These are phyloP conservation scores for Eulemur mongoz DNA, from an alignment of 2,797 vertebrate species.

Conservation along the genomic window DNA sequence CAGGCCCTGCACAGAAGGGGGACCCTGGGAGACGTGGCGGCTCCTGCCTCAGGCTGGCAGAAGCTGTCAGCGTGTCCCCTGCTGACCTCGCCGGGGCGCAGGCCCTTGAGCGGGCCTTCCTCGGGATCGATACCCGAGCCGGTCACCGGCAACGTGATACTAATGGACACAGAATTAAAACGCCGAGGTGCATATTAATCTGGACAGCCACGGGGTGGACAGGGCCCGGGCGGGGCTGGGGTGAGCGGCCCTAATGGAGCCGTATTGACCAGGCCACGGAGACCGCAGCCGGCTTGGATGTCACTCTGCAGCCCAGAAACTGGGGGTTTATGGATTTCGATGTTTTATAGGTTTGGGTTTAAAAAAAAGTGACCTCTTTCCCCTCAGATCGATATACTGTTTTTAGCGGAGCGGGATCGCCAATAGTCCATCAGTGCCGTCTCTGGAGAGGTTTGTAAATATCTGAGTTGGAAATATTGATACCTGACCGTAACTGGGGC, in stretches of 20 bases:
- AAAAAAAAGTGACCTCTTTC: constrained; percentile 79
- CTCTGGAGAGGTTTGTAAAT: constrained; percentile 55
- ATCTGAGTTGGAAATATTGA: constrained; percentile 18
- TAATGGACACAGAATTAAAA: constrained; percentile 92
- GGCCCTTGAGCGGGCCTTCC: constrained; percentile 83
- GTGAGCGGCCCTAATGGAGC: constrained; percentile 92
- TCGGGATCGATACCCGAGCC: constrained; percentile 90
- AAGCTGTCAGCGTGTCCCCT: constrained; percentile 78
- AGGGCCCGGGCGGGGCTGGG: constrained; percentile 84
- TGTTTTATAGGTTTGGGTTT: constrained; percentile 84
- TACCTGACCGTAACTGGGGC: neutral
- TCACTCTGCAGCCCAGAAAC: constrained; percentile 88
- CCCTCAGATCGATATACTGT: constrained; percentile 88
- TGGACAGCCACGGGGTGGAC: constrained; percentile 82
- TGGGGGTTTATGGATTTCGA: constrained; percentile 83
- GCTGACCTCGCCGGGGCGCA: constrained; percentile 85
- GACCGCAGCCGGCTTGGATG: constrained; percentile 90
- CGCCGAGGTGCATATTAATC: constrained; percentile 92
- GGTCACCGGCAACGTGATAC: constrained; percentile 92
- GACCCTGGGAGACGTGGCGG: constrained; percentile 68
- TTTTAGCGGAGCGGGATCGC: constrained; percentile 85
- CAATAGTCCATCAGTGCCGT: constrained; percentile 50
- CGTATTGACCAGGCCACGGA: constrained; percentile 91
- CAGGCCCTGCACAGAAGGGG: constrained; percentile 60
- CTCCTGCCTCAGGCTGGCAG: constrained; percentile 71